phyloP scores from a whole-genome alignment of 1,140 invertebrate species.

The Leptopilina boulardi region DNA sequence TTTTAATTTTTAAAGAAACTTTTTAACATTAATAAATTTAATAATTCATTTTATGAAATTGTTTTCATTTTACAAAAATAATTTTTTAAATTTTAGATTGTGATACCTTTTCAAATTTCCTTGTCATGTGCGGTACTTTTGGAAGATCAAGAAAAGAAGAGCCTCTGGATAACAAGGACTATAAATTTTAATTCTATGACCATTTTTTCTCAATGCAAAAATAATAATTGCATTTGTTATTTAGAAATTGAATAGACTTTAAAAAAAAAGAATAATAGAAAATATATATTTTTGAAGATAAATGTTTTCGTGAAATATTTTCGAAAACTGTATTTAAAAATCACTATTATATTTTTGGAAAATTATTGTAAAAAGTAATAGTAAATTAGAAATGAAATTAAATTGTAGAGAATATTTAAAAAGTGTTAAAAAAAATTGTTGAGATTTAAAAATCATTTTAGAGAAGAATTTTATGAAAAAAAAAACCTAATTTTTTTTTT shows the following conservation, averaged over 20 bases:
- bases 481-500: not conserved
- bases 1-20: not conserved
- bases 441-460: not conserved
- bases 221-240: not conserved
- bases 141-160: not conserved
- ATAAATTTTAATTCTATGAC: not conserved
- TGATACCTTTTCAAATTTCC: constrained; percentile 31
- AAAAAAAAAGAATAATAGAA: not conserved
- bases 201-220: not conserved
- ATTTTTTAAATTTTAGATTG: constrained; percentile 35
- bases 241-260: not conserved
- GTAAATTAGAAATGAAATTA: not conserved
- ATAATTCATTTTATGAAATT: not conserved
- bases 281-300: not conserved
- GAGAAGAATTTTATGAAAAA: not conserved
- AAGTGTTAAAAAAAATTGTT: not conserved
- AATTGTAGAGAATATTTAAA: no score
- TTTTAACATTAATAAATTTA: not conserved
- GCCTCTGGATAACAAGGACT: not conserved
- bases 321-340: not conserved
- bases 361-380: not conserved
- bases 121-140: not conserved
- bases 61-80: constrained; percentile 37
- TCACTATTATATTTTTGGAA: not conserved
- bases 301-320: not conserved